Evolutionary conservation across 2,113 vertebrate genomes (phyloP), one percentile per base, ranked within the genome.

Genomic region (Triplophysa rosa): DNA sequence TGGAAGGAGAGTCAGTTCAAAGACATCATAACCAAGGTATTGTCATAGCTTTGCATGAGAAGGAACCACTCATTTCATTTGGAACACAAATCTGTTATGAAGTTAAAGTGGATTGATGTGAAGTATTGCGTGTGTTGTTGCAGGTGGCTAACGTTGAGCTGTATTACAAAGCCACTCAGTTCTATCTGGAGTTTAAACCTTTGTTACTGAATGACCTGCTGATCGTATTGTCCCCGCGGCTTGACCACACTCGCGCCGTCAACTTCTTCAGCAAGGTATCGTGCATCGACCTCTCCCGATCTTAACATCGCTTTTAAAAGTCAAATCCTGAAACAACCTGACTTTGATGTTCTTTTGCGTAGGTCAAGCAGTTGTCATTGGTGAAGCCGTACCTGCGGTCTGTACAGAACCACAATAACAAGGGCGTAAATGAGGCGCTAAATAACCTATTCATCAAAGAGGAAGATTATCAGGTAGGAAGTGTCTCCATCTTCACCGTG

Each of bases 1-100:
- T 99, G 98, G 98, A 99, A 99, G 81, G 98, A 99, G 90, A 97
- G 97, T 59, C 98, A 98, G 84, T 99, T 99, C 89, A 99, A 99
- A 90, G 98, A 99, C 85, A 99, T 99, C 83, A 96, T 99, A 84
- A 99, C 98, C 68, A 99, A 99, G 96, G 98, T 98, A 86, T 71
- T 73, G 4, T 21, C 16, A 2, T 6, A n/a, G 33, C 5, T 56
- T 21, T 58, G 8, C n/a, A 21, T 19, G 16, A 8, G 16, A 54
- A 16, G 17, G 16, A 4, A 56, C 1, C n/a, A 2, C 0, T 58
- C 8, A 9, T 19, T 58, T 21, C 2, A 0, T 58, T 8, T n/a
- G 6, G 0, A 16, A 5, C 12, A 6, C 12, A 16, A 52, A 52
- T 52, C 14, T 52, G 16, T 12, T 45, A 12, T 45, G 8, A 11